Evolutionary conservation across 2,888 invertebrate species (phyloP), one percentile per base, ranked within the genome.

Genomic region (Meandrusa payeni): DNA sequence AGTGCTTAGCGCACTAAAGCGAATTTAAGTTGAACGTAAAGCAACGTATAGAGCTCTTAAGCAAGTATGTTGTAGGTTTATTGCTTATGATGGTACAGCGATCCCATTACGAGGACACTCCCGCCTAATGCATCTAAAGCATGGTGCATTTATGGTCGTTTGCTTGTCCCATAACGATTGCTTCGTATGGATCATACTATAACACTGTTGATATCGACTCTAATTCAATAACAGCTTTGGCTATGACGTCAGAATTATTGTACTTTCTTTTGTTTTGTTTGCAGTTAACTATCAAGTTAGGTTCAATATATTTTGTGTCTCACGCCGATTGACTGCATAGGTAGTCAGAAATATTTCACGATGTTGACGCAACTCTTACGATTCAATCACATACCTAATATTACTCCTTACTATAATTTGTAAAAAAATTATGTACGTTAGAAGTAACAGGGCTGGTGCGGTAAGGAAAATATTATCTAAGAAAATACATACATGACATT

Each of bases 41-140:
- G 20, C 31, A 4, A 10, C 3, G 19, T 22, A 10, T 28, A 22
- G 13, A 28, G 22, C 33, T 32, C 34, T 27, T 22, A 34, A 41
- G 49, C 31, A 34, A 38, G 23, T 46, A 29, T 36, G 31, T 45
- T 31, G 26, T 10, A 22, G 33, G 33, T 54, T 55, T 60, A 52
- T 36, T 45, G 55, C 53, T 56, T 61, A 57, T 50, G 48, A 53
- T 50, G 13, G 55, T 9, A 37, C 7, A n/a, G n/a, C 20, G 37
- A 57, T 54, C 54, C 45, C 52, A 65, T 69, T 69, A 71, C 22
- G 32, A 19, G 38, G 55, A 55, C 70, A 59, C 65, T 68, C 53
- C 50, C 47, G 37, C 5, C 51, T 70, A 69, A 69, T 70, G 69
- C 68, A 68, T 32, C 31, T n/a, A 22, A 37, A 10, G 31, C 40